Conservation (phyloP, 2,113 vertebrate genomes). For the Clarias macrocephalus region DNA sequence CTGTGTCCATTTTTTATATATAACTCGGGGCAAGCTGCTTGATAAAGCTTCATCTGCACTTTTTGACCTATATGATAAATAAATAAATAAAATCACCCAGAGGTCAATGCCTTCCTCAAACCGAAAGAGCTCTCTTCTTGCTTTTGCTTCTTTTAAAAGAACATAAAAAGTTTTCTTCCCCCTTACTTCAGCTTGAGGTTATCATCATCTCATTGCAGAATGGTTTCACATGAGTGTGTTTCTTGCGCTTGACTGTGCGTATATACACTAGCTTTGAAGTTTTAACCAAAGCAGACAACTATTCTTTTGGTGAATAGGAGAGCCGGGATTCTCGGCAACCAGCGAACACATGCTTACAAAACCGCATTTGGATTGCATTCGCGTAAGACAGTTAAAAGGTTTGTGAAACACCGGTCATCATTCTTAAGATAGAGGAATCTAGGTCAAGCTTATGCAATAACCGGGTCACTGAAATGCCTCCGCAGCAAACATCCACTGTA, state of each 20-base stretch:
- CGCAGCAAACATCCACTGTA: conserved; percentile 11
- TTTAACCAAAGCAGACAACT: background rate
- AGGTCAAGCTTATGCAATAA: conserved; percentile 39
- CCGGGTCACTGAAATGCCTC: conserved; percentile 19
- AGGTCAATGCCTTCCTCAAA: background rate
- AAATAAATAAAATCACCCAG: background rate
- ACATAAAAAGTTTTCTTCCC: background rate
- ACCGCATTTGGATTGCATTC: no score
- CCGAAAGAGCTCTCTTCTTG: background rate
- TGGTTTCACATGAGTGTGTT: background rate
- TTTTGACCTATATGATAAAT: background rate
- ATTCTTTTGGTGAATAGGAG: background rate
- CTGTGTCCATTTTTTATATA: background rate
- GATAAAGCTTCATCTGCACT: background rate
- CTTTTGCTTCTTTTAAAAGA: background rate
- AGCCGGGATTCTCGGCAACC: background rate
- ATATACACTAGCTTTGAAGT: background rate
- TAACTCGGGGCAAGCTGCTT: background rate
- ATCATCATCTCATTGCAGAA: no score
- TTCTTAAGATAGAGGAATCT: conserved; percentile 9
- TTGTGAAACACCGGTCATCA: conserved; percentile 3
- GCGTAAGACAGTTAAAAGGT: no score
- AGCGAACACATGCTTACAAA: background rate
- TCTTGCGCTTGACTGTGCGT: background rate
- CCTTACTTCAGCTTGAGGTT: background rate